phyloP scores from a whole-genome alignment of 37 sponge, comb jelly and placozoan species.

The Aplysina aerophoba region DNA sequence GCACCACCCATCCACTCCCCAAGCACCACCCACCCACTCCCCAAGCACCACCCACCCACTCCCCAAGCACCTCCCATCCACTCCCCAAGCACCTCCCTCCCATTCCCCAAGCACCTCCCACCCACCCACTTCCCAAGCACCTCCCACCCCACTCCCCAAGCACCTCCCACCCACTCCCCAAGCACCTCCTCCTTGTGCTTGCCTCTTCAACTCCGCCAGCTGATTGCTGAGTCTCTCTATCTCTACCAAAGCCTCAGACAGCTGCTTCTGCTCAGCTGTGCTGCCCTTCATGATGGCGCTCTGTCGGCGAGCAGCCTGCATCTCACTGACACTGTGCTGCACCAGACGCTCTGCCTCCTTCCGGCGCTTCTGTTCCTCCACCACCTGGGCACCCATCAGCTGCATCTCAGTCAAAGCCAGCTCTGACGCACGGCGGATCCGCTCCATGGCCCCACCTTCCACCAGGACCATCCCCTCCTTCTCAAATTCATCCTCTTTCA shows the following conservation, averaged over 20 bases:
- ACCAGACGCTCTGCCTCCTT: not conserved
- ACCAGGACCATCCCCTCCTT: constrained; percentile 28
- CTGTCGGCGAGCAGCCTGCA: constrained; percentile 38
- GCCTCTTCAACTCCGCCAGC: constrained; percentile 25
- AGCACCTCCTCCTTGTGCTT: constrained; percentile 27
- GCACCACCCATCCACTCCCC: no score
- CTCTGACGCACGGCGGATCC: constrained; percentile 1
- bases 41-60: no score
- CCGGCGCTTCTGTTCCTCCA: constrained; percentile 1
- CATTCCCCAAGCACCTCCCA: no score
- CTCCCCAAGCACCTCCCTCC: no score
- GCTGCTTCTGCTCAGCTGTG: constrained; percentile 24
- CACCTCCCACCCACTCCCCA: no score
- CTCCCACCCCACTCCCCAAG: no score
- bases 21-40: no score
- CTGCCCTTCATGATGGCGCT: constrained; percentile 44
- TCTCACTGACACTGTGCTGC: constrained; percentile 21
- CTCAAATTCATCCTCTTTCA: constrained; percentile 27
- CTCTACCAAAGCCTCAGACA: constrained; percentile 41
- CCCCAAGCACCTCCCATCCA: no score
- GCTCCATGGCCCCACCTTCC: constrained; percentile 32
- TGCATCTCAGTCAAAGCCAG: constrained; percentile 21
- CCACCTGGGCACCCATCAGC: not conserved
- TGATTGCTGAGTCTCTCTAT: constrained; percentile 43
- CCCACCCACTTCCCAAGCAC: no score